These are phyloP conservation scores for Mormyrops boulengeri DNA, from an alignment of 2,797 vertebrate species.

Conservation along the genomic window DNA sequence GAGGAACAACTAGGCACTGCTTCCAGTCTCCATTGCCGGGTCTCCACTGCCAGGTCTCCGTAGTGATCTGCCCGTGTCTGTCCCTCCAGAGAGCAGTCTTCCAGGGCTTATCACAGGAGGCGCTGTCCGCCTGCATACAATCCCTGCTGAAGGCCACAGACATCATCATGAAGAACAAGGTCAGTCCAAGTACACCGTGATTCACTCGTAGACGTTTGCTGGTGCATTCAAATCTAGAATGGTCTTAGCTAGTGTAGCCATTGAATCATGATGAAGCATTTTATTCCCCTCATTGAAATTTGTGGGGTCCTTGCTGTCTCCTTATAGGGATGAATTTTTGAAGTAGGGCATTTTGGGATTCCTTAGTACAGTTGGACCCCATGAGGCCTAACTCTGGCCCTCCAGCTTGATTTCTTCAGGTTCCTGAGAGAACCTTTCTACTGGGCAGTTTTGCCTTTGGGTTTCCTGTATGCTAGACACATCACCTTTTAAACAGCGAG, in stretches of 20 bases:
- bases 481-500: neutral
- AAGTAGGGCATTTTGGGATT: neutral
- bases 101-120: constrained; percentile 96
- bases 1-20: neutral
- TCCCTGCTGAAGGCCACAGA: constrained; percentile 90
- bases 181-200: constrained; percentile 50
- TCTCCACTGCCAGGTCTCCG: neutral
- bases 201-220: neutral
- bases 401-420: neutral
- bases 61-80: neutral
- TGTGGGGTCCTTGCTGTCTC: constrained; percentile 38
- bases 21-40: neutral
- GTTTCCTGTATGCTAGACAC: neutral
- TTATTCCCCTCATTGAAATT: constrained; percentile 49
- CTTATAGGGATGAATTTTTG: constrained; percentile 42
- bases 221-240: neutral
- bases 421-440: neutral
- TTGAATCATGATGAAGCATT: neutral
- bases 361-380: neutral
- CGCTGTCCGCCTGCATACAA: constrained; percentile 93
- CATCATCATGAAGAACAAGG: constrained; percentile 94
- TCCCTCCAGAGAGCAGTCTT: constrained; percentile 86
- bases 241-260: neutral
- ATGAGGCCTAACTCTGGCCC: neutral
- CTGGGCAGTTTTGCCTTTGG: neutral